Evolutionary conservation across 1,140 invertebrate genomes (phyloP), one percentile per base, ranked within the genome.

Genomic region (Frieseomelitta varia): DNA sequence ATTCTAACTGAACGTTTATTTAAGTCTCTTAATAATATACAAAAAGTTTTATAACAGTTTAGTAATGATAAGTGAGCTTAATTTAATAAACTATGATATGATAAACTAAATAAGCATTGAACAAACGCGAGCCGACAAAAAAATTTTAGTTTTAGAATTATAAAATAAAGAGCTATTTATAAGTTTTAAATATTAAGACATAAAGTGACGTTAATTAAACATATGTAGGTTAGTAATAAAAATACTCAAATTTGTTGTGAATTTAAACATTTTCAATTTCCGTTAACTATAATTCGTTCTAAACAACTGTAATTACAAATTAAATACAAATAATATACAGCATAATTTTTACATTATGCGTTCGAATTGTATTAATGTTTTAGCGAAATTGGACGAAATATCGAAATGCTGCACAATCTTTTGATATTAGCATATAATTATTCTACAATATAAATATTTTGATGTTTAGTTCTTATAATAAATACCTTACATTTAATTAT

Each of bases 391-490:
- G 87, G 87, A 88, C 84, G 84, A 88, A 81, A 78, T 88, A 88
- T 87, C 69, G 79, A 88, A 78, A 88, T 83, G 80, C 56, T 79
- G 79, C 84, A 73, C 75, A 61, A 73, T 72, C 81, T 67, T 77
- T 63, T 53, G 67, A 51, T 55, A 88, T 51, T 88, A 88, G 68
- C 79, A 88, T 68, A 55, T 19, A 65, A 79, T 82, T 81, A 76
- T 61, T n/a, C 88, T 89, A 89, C 72, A 88, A 88, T 89, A 89
- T 68, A 89, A 88, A 86, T 88, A 88, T 56, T 75, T 82, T 68
- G 73, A 85, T 77, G 73, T 84, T 83, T 80, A n/a, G 34, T 56
- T 85, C 82, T 87, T 77, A 86, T 77, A 89, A 79, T 88, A 81
- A 79, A 88, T 83, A 84, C 56, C 79, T 80, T 86, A 79, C 34